Base-by-base conservation (phyloP, 2,113 vertebrate genomes). In the Mastomys coucha region DNA sequence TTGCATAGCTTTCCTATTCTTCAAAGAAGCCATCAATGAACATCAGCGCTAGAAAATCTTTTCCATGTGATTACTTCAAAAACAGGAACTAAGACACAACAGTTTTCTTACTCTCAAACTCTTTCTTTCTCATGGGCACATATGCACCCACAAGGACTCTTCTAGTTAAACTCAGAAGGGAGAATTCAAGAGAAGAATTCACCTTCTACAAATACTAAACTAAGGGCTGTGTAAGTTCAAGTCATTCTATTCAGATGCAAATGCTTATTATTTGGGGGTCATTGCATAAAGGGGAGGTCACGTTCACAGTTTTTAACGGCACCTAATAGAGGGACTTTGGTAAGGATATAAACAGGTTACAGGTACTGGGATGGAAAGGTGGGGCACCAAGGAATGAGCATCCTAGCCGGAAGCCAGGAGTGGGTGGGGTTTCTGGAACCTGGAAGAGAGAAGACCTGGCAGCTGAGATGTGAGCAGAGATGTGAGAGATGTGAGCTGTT, bases 101-200 rank as follows among this genome's bases (percentile, higher is more conserved):
- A 8, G 2, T 81, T 82, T 70, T 82, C 73, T 78, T 16, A 24
- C 12, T 85, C 45, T 33, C 51, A 75, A 58, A 58, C 45, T 56
- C 13, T 33, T 39, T 53, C 12, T 33, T 7, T 10, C 20, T 28
- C 7, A 60, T 60, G 60, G 42, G 56, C 26, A 80, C 67, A 70
- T 11, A 17, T 7, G 26, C 16, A 69, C 28, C 39, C 11, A 80
- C n/a, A 75, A 19, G 76, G 26, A 60, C 81, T 89, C 84, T 73
- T 5, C 91, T 94, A 69, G 73, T n/a, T 85, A 89, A 88, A 89
- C 51, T 89, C n/a, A 49, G 69, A 92, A 65, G 19, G 16, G 13
- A 65, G 72, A 33, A 63, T 33, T 84, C 14, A 92, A 60, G 36
- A 94, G 77, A 88, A 96, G 63, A 19, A 88, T 91, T 91, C 31